Conservation (phyloP, 2,113 vertebrate species). For the Pygoscelis antarcticus region DNA sequence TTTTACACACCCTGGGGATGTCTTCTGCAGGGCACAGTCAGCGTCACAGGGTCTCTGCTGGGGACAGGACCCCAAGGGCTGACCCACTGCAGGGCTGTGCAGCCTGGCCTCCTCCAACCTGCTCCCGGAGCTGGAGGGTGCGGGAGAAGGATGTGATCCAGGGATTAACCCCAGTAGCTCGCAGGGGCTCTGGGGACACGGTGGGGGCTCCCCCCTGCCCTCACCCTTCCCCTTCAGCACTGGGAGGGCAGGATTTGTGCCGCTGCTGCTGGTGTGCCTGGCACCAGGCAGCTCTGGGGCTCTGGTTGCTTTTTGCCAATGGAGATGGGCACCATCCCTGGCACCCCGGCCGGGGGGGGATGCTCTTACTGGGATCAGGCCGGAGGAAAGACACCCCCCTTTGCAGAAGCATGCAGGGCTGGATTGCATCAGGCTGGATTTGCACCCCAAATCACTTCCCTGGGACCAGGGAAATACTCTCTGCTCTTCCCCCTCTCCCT, state of each 20-base stretch:
- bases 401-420: background rate
- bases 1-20: background rate
- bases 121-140: background rate
- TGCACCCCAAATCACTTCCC: background rate
- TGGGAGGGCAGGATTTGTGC: background rate
- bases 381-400: background rate
- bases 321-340: background rate
- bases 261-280: background rate
- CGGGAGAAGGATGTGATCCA: background rate
- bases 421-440: background rate
- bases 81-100: rapidly evolving
- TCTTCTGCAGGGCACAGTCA: background rate
- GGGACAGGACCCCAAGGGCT: background rate
- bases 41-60: background rate
- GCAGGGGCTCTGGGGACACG: rapidly evolving
- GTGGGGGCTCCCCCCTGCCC: background rate
- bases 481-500: background rate
- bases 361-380: background rate
- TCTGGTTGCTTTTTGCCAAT: background rate
- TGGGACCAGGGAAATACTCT: background rate
- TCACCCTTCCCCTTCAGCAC: background rate
- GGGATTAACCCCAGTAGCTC: rapidly evolving
- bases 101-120: background rate
- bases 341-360: rapidly evolving
- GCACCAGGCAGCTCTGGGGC: background rate